Conservation (phyloP, 2,888 invertebrate species). For the Plusia festucae region DNA sequence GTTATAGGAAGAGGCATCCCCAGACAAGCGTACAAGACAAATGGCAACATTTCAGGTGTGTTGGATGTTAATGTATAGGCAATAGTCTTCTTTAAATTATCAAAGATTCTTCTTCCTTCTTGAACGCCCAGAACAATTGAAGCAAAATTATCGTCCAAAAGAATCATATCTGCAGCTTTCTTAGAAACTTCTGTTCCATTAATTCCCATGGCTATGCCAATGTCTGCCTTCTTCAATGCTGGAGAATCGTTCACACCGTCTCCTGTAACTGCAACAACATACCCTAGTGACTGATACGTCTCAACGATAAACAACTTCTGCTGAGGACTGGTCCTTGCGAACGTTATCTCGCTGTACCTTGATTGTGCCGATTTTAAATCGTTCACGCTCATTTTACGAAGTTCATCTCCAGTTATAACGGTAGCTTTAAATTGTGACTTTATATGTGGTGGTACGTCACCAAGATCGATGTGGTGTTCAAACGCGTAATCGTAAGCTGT, state of each 20-base stretch:
- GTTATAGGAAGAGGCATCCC: slow-evolving; percentile 93
- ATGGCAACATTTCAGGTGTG: slow-evolving; percentile 95
- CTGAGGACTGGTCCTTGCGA: slow-evolving; percentile 92
- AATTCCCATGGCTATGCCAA: slow-evolving; percentile 95
- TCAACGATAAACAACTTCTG: slow-evolving; percentile 93
- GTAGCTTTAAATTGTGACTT: slow-evolving; percentile 78
- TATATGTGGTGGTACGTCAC: slow-evolving; percentile 86
- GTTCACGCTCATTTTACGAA: slow-evolving; percentile 88
- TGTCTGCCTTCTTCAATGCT: slow-evolving; percentile 95
- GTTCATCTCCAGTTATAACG: slow-evolving; percentile 86
- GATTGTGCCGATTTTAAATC: slow-evolving; percentile 90
- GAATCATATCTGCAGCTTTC: slow-evolving; percentile 97
- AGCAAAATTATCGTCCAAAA: slow-evolving; percentile 96
- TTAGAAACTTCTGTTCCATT: slow-evolving; percentile 94
- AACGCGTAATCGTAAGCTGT: slow-evolving; percentile 93
- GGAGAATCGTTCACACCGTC: slow-evolving; percentile 97
- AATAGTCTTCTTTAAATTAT: slow-evolving; percentile 96
- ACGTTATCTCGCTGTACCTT: slow-evolving; percentile 92
- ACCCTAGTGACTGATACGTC: slow-evolving; percentile 93
- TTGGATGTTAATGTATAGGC: slow-evolving; percentile 95
- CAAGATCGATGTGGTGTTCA: slow-evolving; percentile 87
- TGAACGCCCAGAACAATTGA: slow-evolving; percentile 96
- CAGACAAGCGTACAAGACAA: slow-evolving; percentile 92
- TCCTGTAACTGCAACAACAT: slow-evolving; percentile 96
- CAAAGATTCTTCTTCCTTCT: slow-evolving; percentile 94